A percentile compares a stretch with the other conserved stretches of the same genome.
phyloP scores from a whole-genome alignment of 2,888 invertebrate species.

The Argyra leucocephala region DNA sequence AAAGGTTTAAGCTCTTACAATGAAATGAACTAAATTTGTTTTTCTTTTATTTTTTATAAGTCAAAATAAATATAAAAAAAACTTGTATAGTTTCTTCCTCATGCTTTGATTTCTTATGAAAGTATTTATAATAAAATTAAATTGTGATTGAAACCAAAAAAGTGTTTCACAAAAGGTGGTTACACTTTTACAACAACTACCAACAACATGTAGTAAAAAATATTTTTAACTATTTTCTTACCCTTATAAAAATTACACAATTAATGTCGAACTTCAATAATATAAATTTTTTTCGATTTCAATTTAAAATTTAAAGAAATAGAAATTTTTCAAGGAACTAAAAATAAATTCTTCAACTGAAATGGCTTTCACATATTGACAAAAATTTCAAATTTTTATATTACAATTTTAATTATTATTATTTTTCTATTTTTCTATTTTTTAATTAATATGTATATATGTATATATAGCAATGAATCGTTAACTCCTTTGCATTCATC shows the following conservation, averaged over 20 bases:
- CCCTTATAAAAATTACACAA: neutral
- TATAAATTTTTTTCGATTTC: too few relatives aligned
- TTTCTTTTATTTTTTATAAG: neutral
- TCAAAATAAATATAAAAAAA: neutral
- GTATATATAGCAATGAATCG: conserved; percentile 46
- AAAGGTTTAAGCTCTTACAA: neutral
- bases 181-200: neutral
- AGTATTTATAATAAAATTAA: conserved; percentile 8
- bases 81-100: conserved; percentile 2
- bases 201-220: neutral
- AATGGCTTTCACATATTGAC: too few relatives aligned
- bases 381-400: too few relatives aligned
- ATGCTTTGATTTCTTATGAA: conserved; percentile 11
- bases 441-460: neutral
- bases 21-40: neutral
- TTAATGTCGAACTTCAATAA: too few relatives aligned
- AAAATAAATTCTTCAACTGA: too few relatives aligned
- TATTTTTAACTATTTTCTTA: conserved; percentile 27
- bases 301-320: too few relatives aligned
- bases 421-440: conserved; percentile 20
- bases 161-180: conserved; percentile 30
- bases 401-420: too few relatives aligned
- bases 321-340: too few relatives aligned
- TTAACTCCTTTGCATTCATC: conserved; percentile 86
- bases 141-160: conserved; percentile 36